These are phyloP conservation scores for Ctenodactylus gundi DNA, from an alignment of 2,113 vertebrate species.

Conservation along the genomic window DNA sequence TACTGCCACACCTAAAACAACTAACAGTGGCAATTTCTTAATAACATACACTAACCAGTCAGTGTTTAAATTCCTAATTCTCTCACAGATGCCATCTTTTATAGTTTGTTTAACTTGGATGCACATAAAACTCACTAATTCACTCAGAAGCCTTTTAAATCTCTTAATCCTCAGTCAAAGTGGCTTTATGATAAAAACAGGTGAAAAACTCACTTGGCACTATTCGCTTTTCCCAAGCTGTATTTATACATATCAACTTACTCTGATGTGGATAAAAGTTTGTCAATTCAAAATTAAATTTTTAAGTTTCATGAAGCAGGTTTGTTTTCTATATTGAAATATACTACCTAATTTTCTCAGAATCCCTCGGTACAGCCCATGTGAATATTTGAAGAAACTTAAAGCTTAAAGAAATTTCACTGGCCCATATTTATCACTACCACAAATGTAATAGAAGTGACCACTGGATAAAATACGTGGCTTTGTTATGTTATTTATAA, in stretches of 20 bases:
- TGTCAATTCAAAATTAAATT: slow-evolving; percentile 26
- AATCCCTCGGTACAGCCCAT: neutral
- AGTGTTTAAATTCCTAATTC: neutral
- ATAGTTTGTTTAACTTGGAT: slow-evolving; percentile 5
- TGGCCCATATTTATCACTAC: neutral
- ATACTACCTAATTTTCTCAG: slow-evolving; percentile 26
- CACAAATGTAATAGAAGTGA: neutral
- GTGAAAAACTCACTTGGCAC: neutral
- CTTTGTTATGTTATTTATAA: neutral
- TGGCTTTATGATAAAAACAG: slow-evolving; percentile 17
- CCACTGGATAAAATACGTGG: neutral
- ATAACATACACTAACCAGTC: neutral
- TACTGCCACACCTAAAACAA: neutral
- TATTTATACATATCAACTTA: slow-evolving; percentile 30
- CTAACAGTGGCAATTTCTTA: neutral
- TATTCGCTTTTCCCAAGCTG: slow-evolving; percentile 9
- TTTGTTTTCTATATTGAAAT: slow-evolving; percentile 23
- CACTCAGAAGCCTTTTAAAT: neutral
- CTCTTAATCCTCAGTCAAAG: neutral
- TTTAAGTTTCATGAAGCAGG: neutral
- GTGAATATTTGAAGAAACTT: neutral
- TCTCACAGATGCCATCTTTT: neutral
- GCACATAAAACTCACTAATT: neutral
- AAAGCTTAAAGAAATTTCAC: neutral
- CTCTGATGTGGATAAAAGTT: neutral